phyloP scores from a whole-genome alignment of 2,888 invertebrate genomes.

The Cantharis rustica region DNA sequence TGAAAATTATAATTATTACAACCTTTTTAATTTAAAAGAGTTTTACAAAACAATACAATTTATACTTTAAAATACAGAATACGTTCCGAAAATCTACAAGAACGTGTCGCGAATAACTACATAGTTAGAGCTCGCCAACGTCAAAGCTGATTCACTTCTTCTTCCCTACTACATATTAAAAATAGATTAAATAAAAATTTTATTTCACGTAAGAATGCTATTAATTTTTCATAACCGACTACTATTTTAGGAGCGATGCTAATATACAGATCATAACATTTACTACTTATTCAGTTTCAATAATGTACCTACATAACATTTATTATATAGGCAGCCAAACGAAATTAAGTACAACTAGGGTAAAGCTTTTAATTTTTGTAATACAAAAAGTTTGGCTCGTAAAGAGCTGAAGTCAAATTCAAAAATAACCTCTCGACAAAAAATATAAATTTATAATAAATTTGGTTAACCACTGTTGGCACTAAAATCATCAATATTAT shows the following conservation, averaged over 20 bases:
- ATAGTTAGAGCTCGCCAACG: neutral
- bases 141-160: neutral
- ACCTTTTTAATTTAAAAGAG: neutral
- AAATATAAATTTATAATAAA: too few species aligned
- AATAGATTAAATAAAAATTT: neutral
- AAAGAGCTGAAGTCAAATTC: too few species aligned
- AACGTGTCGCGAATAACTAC: slow-evolving; percentile 6
- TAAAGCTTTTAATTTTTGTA: neutral
- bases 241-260: neutral
- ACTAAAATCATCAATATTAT: too few species aligned
- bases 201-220: neutral
- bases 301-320: too few species aligned
- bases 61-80: neutral
- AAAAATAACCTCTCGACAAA: too few species aligned
- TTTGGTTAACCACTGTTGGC: too few species aligned
- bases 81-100: slow-evolving; percentile 10
- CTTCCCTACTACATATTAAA: neutral
- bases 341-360: neutral
- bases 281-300: neutral
- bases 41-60: neutral
- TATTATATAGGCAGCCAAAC: neutral
- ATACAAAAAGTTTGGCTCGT: neutral
- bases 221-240: neutral
- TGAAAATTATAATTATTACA: neutral
- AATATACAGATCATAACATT: neutral